Evolutionary conservation across 2,113 vertebrate genomes (phyloP).

Genomic region (Mungos mungo): DNA sequence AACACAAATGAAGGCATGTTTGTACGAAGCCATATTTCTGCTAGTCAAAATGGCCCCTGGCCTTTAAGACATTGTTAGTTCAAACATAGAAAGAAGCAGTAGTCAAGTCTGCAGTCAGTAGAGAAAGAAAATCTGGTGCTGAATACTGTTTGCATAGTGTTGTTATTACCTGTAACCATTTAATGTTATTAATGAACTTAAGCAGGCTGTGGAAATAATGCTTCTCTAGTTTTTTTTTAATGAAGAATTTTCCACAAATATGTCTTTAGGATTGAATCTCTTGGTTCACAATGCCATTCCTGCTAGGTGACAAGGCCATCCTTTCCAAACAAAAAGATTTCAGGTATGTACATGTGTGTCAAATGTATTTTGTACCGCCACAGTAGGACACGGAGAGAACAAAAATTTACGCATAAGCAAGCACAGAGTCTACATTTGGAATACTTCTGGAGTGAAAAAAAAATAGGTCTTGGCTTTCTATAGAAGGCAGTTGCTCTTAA

Average conservation of each 20-base stretch:
- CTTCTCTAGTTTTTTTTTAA: neutral
- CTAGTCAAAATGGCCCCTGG: neutral
- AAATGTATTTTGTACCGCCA: neutral
- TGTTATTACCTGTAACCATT: neutral
- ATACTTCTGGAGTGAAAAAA: neutral
- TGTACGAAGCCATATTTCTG: neutral
- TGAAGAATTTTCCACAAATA: neutral
- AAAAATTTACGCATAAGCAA: neutral
- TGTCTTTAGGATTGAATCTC: neutral
- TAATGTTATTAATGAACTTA: neutral
- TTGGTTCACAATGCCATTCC: neutral
- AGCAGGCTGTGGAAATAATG: neutral
- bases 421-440: neutral
- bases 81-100: neutral
- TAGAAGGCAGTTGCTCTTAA: neutral
- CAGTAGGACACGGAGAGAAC: neutral
- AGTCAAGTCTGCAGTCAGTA: neutral
- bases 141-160: neutral
- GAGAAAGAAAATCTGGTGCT: neutral
- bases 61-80: neutral
- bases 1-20: neutral
- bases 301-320: neutral
- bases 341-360: neutral
- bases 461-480: constrained; percentile 6
- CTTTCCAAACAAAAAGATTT: neutral